These are phyloP conservation scores for Drosophila tristis DNA, from an alignment of 1,140 invertebrate genomes.

Conservation along the genomic window DNA sequence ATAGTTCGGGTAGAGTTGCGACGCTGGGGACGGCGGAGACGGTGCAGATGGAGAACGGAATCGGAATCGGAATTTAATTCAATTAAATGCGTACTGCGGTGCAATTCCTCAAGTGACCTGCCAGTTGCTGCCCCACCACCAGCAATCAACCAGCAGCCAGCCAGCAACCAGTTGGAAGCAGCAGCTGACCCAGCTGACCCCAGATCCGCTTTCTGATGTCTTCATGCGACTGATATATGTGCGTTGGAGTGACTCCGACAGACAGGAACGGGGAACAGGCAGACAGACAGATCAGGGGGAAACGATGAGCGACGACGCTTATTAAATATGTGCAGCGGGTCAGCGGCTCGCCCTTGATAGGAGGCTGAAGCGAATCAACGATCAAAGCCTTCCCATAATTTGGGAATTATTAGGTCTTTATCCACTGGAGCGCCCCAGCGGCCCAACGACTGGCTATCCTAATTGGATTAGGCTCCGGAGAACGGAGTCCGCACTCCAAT, in stretches of 20 bases:
- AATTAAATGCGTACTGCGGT: conserved; percentile 83
- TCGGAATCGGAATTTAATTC: conserved; percentile 81
- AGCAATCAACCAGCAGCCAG: conserved; percentile 30
- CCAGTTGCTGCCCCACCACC: conserved; percentile 41
- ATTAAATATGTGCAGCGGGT: conserved; percentile 73
- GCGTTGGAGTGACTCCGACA: conserved; percentile 5
- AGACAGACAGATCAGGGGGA: conserved; percentile 16
- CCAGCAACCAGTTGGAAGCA: conserved; percentile 48
- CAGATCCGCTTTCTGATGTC: conserved; percentile 49
- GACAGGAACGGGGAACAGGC: too few relatives aligned
- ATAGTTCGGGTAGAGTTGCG: conserved; percentile 53
- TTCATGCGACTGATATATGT: conserved; percentile 67
- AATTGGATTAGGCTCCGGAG: conserved; percentile 68
- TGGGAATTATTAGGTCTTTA: conserved; percentile 55
- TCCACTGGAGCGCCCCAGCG: conserved; percentile 32
- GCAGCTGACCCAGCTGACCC: conserved; percentile 71
- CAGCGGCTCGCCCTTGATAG: conserved; percentile 29
- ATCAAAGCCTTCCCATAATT: conserved; percentile 75
- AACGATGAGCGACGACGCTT: conserved; percentile 73
- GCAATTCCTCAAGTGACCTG: conserved; percentile 78
- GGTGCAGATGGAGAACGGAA: conserved; percentile 15
- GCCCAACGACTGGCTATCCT: conserved; percentile 51
- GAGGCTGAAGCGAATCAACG: conserved; percentile 5
- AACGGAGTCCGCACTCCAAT: conserved; percentile 35
- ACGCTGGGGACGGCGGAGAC: neutral